Evolutionary conservation across 1,140 invertebrate species (phyloP), one percentile per base, ranked within the genome.

Genomic region (Heliconius nattereri): DNA sequence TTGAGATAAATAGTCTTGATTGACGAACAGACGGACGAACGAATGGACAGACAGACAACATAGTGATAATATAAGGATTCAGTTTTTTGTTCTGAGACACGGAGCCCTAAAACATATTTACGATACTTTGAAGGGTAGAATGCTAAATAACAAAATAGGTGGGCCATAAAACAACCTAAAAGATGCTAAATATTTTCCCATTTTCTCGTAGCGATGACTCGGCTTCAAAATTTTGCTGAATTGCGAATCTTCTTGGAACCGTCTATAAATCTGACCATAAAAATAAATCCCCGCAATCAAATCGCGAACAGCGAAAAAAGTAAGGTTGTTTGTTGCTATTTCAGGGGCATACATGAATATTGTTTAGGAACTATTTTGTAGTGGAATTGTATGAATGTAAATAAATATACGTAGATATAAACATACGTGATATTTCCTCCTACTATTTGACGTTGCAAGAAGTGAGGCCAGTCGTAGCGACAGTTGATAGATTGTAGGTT

Each of bases 201-300:
- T 80, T 82, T 78, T 66, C 71, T 57, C 77, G 73, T 70, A 78
- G 76, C 49, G 73, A 80, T 73, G 73, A 71, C 52, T 78, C 60
- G 75, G 71, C 78, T 32, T 82, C 74, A 88, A 92, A 86, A 91
- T 87, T 89, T 83, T 78, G 84, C 81, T 84, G 82, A 84, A 83
- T 81, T 80, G 84, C 84, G 85, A 89, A 90, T 91, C 87, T 86
- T 87, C 83, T 79, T 82, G 84, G 86, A 89, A 90, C 85, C 86
- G 90, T 90, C 90, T 90, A 91, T 94, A 92, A 94, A 94, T 92
- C 87, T 91, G 90, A 90, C 86, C 90, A 90, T 93, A 94, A 94
- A 93, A 94, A 86, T 92, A 94, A 92, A 94, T 92, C 92, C 91
- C 84, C 80, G 87, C 91, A 94, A 94, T 94, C 91, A 93, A 94